Evolutionary conservation across 2,797 vertebrate genomes (phyloP).

Genomic region (Phaenicophaeus curvirostris): DNA sequence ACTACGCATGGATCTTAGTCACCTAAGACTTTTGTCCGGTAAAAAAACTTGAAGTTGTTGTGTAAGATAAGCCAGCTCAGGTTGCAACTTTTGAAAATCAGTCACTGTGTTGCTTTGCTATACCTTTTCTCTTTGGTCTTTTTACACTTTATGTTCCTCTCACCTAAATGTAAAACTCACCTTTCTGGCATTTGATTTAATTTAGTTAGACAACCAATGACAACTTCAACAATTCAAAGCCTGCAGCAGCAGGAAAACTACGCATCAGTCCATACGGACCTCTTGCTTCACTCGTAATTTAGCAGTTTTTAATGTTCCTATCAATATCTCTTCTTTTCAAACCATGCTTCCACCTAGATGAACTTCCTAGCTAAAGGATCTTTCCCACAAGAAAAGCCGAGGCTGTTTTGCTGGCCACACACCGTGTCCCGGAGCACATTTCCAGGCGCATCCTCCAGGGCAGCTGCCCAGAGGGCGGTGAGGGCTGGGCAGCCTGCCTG

Average conservation of each 20-base stretch:
- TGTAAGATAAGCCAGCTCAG: not conserved
- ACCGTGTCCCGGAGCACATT: not conserved
- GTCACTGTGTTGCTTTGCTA: too few species aligned
- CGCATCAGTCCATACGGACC: rapidly evolving
- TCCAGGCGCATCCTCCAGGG: rapidly evolving
- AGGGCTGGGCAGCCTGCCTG: too few species aligned
- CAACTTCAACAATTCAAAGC: not conserved
- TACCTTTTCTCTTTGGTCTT: not conserved
- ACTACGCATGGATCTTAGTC: not conserved
- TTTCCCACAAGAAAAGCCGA: not conserved
- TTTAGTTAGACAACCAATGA: not conserved
- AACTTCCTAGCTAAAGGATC: rapidly evolving
- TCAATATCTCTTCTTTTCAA: not conserved
- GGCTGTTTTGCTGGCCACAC: not conserved
- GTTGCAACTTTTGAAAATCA: not conserved
- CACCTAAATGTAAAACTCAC: not conserved
- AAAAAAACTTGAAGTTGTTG: not conserved
- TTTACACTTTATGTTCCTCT: not conserved
- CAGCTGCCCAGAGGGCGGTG: rapidly evolving
- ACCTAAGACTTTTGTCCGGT: not conserved
- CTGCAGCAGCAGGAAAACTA: not conserved
- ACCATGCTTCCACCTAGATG: too few species aligned
- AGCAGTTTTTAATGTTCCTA: not conserved
- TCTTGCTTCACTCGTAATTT: not conserved
- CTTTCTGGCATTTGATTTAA: not conserved